Percentiles rank a stretch among this genome's conserved stretches.
Conservation (phyloP, 1,140 invertebrate genomes). For the Drosophila yakuba region DNA sequence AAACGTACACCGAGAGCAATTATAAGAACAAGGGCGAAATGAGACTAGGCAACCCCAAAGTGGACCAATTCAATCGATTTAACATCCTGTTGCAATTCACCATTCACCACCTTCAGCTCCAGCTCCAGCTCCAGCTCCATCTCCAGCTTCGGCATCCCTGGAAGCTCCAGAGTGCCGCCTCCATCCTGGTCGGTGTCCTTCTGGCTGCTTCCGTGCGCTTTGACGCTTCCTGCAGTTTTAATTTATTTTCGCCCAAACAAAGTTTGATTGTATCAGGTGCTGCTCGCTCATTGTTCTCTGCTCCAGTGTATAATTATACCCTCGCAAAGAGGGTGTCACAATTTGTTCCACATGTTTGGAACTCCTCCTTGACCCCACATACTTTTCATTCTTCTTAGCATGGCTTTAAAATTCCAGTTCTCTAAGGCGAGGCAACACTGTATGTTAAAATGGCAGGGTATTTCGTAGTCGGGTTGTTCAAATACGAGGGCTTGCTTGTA, state of each 20-base stretch:
- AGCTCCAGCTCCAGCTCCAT: too few relatives aligned
- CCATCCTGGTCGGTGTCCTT: too few relatives aligned
- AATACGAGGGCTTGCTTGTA: constrained; percentile 10
- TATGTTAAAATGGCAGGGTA: background rate
- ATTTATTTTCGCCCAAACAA: constrained; percentile 48
- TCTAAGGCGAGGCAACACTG: background rate
- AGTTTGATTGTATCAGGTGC: constrained; percentile 52
- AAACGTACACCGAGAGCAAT: constrained; percentile 4
- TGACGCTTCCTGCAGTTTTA: constrained; percentile 49
- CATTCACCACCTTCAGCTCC: background rate
- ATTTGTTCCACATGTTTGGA: background rate
- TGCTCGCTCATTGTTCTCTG: background rate
- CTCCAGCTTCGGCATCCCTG: background rate
- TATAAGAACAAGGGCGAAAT: background rate
- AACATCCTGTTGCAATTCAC: constrained; percentile 27
- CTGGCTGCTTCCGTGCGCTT: constrained; percentile 16
- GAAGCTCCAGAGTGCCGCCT: too few relatives aligned
- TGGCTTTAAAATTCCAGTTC: too few relatives aligned
- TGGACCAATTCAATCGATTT: constrained; percentile 38
- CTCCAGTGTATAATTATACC: constrained; percentile 12
- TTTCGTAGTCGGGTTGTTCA: background rate
- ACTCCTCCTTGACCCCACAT: too few relatives aligned
- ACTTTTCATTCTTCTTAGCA: too few relatives aligned
- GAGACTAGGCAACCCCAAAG: background rate
- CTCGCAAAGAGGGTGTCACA: background rate